Evolutionary conservation across 2,888 invertebrate species (phyloP).

Genomic region (Torymus aiolomorphi): DNA sequence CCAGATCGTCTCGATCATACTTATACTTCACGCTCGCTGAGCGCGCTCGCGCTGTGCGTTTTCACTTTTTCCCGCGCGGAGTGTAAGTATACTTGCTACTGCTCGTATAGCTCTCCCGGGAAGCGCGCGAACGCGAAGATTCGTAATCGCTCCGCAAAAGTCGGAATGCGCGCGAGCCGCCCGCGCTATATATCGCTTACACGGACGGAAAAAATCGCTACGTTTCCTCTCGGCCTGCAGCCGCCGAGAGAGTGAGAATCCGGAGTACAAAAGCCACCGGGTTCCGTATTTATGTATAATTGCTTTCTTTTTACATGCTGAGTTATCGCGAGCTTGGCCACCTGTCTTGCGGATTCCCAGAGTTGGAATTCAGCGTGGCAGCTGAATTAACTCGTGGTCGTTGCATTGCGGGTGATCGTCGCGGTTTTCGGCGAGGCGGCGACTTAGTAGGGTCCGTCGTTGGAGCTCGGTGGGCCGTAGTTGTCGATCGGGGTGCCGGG

Average conservation of each 20-base stretch:
- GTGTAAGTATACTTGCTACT: not conserved
- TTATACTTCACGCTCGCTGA: conserved; percentile 30
- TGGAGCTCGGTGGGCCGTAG: conserved; percentile 76
- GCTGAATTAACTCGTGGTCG: too few species aligned
- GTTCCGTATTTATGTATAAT: too few species aligned
- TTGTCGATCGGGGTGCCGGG: conserved; percentile 70
- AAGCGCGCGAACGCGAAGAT: conserved; percentile 4
- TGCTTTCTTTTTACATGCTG: too few species aligned
- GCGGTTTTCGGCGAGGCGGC: too few species aligned
- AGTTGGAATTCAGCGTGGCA: too few species aligned
- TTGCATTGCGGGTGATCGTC: too few species aligned
- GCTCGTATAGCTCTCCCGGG: too few species aligned
- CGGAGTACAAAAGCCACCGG: not conserved
- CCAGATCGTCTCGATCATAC: conserved; percentile 33
- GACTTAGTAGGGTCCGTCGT: conserved; percentile 56
- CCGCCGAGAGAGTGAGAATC: not conserved
- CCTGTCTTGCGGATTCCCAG: too few species aligned
- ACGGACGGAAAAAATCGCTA: too few species aligned
- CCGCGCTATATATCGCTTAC: too few species aligned
- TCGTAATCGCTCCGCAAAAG: conserved; percentile 29
- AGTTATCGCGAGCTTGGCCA: too few species aligned
- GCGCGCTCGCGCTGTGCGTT: conserved; percentile 1
- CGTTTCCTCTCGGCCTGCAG: not conserved
- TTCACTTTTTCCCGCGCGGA: conserved; percentile 35
- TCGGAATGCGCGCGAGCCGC: too few species aligned